Base-by-base conservation (phyloP, 2,888 invertebrate genomes). In the Cryptus armator region DNA sequence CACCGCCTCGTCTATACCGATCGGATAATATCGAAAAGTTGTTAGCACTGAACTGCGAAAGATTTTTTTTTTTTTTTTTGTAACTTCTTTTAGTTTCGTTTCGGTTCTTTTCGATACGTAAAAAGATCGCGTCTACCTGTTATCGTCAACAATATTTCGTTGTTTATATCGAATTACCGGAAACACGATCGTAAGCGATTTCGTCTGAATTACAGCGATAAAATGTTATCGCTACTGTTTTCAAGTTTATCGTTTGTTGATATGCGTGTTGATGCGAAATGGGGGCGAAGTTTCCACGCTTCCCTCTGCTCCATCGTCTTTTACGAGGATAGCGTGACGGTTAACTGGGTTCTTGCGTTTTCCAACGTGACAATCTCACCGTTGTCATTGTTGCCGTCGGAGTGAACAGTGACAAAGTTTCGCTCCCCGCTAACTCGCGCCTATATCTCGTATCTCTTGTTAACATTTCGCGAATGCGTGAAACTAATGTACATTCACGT, bases 401-500 rank as follows among this genome's bases (percentile, higher is more conserved):
- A 46, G 37, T 37, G 37, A 53, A 7, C 24, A 53, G 51, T 51
- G 6, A 70, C 29, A 51, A 70, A 62, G 62, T 75, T 51, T 59
- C 68, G 51, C 16, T 24, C 51, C 7, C 12, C 24, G 16, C 10
- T 37, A 24, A n/a, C 62, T 43, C 43, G 10, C 67, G 37, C 37
- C 37, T 37, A 37, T 80, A 64, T 70, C 68, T 44, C 51, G 19
- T 70, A 46, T 76, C 43, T 70, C 46, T 51, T 51, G 75, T 75
- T 75, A 59, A 48, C 29, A 68, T 81, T 81, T 81, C 81, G 59
- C 59, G 67, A 46, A 75, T 81, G 68, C 74, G 56, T 75, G 48
- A 75, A 68, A 75, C 77, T 46, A 32, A 72, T 24, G 59, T 37
- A 16, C 16, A 74, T 67, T 14, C 24, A 9, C 37, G 37, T 37